Evolutionary conservation across 2,888 invertebrate genomes (phyloP), one percentile per base, ranked within the genome.

Genomic region (Odontocerum albicorne): DNA sequence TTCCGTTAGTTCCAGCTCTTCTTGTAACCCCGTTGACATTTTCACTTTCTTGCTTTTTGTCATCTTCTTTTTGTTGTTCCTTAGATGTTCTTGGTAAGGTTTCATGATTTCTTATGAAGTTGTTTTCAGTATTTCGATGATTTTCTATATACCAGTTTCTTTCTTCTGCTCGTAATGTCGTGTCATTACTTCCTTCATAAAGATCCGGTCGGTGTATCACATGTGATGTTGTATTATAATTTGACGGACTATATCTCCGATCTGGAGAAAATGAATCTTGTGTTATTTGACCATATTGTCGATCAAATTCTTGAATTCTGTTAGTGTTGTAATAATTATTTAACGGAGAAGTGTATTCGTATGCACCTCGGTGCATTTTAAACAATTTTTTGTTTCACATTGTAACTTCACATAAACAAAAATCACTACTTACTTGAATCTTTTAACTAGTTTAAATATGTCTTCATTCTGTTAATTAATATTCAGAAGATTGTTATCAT

Each of bases 101-200:
- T 50, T 76, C 76, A 57, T 70, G 68, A 52, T 67, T 72, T 54
- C 56, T 50, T 2, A 46, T 51, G 27, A 27, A 49, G 21, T 53
- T 39, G 55, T 70, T 65, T 7, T 56, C 42, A 13, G 45, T 44
- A 61, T 70, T 77, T 64, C 77, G 77, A 63, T 77, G 78, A 59
- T 77, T 77, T 62, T 78, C 78, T 72, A 77, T 73, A 59, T 78
- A 78, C 78, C 78, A 78, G 59, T 78, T 75, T 55, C 76, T 69
- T 62, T 78, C 78, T 63, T 78, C 78, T 1, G 77, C 78, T 64
- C 78, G 66, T 20, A 78, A 73, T 21, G 78, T 78, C 16, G 76
- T 78, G 57, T 78, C 78, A 64, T 77, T 78, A 64, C 77, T 78
- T 21, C 78, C 78, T 65, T 78, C 78, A 62, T 78, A 78, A 43